Percentiles rank a stretch among this genome's conserved stretches.
Evolutionary conservation across 2,888 invertebrate species (phyloP).

Genomic region (Andricus quercusramuli): DNA sequence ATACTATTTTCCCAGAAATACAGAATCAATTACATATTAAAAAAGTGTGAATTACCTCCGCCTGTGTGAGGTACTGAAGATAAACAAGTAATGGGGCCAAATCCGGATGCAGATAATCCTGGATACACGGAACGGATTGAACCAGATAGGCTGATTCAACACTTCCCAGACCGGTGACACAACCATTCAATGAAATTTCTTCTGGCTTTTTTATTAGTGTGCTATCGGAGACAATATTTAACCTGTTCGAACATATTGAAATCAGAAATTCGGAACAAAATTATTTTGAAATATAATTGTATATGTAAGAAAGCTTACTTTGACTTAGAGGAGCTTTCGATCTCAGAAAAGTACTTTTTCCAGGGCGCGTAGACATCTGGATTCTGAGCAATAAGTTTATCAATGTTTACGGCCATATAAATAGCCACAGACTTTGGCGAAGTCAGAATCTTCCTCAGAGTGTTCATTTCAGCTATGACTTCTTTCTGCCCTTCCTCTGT

Average conservation of each 20-base stretch:
- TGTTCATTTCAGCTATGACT: conserved; percentile 79
- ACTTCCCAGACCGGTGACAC: conserved; percentile 89
- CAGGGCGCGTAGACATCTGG: conserved; percentile 81
- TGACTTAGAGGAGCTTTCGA: conserved; percentile 66
- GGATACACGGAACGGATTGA: conserved; percentile 85
- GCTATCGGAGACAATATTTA: conserved; percentile 79
- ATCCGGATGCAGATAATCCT: conserved; percentile 83
- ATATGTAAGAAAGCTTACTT: conserved; percentile 61
- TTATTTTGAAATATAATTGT: too few relatives aligned
- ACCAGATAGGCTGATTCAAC: conserved; percentile 88
- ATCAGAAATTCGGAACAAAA: too few relatives aligned
- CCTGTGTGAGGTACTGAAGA: conserved; percentile 91
- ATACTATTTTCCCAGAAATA: too few relatives aligned
- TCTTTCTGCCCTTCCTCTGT: conserved; percentile 79
- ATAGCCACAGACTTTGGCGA: conserved; percentile 83
- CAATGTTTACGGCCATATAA: conserved; percentile 87
- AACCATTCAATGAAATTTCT: conserved; percentile 79
- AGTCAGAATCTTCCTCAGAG: conserved; percentile 82
- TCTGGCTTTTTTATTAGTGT: conserved; percentile 75
- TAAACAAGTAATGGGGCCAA: conserved; percentile 88
- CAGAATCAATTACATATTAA: too few relatives aligned
- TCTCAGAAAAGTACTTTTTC: conserved; percentile 77
- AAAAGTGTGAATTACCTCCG: conserved; percentile 82
- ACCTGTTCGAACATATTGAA: conserved; percentile 63
- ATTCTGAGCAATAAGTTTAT: conserved; percentile 79